Evolutionary conservation across 2,797 vertebrate species (phyloP), one percentile per base, ranked within the genome.

Genomic region (Phyllotis vaccarum): DNA sequence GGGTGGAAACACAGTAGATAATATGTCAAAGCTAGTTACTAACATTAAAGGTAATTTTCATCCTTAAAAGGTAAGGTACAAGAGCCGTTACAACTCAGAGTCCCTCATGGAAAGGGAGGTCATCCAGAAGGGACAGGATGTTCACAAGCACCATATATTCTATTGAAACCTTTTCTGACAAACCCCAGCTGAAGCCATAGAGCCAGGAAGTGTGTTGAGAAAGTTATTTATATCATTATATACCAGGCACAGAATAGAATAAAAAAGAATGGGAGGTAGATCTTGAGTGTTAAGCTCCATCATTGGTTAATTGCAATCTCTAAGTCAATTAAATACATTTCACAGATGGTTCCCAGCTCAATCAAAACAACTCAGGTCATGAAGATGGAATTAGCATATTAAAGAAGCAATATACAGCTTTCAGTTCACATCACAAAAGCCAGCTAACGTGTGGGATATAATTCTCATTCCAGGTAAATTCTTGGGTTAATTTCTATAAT

Each of bases 391-490:
- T 27, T 70, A 94, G 52, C 54, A 46, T 76, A 78, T 86, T 66
- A 86, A 89, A 92, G 76, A 72, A 70, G 93, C 2, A 76, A n/a
- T n/a, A 85, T 1, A 93, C 5, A 83, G 17, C 31, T 75, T 91
- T 80, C 37, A 19, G 22, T 74, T 94, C 56, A 52, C 31, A 46
- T 43, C 83, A n/a, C 58, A 58, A 81, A 94, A 93, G 19, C 49
- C 24, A 89, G 49, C 88, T 82, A 93, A 40, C 75, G 34, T 46
- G 12, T 29, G 37, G 12, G 40, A 92, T 96, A 76, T 22, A 62
- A 85, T 72, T 93, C 64, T 94, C 88, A 91, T 92, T 93, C 58
- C 79, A 96, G 86, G 93, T 97, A 96, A 95, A 97, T 93, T 94
- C 92, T 90, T 95, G 49, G 70, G 89, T 92, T 92, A 64, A 87